Evolutionary conservation across 2,888 invertebrate species (phyloP), one percentile per base, ranked within the genome.

Genomic region (Salticus scenicus): DNA sequence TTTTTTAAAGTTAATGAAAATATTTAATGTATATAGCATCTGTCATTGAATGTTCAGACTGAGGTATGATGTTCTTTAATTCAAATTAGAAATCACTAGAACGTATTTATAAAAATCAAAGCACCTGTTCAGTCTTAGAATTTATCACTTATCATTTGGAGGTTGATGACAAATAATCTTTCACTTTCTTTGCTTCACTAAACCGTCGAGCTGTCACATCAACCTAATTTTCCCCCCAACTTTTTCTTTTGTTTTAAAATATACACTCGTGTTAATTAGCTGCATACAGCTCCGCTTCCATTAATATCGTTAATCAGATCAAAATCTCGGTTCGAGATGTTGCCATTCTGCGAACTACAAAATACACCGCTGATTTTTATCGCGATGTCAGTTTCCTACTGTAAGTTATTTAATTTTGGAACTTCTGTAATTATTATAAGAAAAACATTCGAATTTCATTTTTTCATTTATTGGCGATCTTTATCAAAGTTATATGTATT

Each of bases 131-230:
- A 72, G 63, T 81, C 57, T 20, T 30, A 63, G 41, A 57, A 51
- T 41, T 41, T 74, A 74, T 74, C 81, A 74, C 70, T 81, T 74
- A 69, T 63, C 41, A 69, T 20, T 42, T 27, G 42, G n/a, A 1
- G 7, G 14, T 20, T 30, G 81, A 81, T 81, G 81, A 81, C 81
- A 81, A 81, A 81, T 81, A 74, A 73, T 73, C 57, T 24, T 57
- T 57, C 57, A 24, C 24, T 17, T 24, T 57, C 12, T 57, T 4
- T 7, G 1, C 12, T 24, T 57, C 24, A 24, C 4, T 17, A 24
- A 7, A 24, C 57, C 57, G 57, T 57, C 57, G 12, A 24, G 17
- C 24, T 57, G 5, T 41, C 41, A 33, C 69, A 10, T 69, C 37
- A 24, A 24, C 20, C 10, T 20, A 4, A 8, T 20, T 27, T 37